Conservation (phyloP, 2,797 vertebrate genomes). For the Crypturellus tataupa region DNA sequence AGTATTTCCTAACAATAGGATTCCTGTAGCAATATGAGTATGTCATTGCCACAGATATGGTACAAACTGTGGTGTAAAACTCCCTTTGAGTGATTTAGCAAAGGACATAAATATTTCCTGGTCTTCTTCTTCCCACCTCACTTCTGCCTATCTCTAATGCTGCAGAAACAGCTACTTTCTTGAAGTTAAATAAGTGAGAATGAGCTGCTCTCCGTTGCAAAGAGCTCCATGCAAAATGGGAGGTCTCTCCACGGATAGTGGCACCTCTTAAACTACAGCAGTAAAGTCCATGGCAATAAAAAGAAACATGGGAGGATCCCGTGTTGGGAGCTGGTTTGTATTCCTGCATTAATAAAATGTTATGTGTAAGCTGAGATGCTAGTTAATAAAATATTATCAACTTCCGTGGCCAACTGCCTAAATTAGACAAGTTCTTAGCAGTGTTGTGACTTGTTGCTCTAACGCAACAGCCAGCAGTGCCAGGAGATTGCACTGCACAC, state of each 20-base stretch:
- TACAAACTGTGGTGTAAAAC: not conserved
- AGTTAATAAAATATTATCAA: not conserved
- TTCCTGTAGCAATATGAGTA: not conserved
- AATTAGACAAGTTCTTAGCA: not conserved
- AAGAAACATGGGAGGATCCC: too few relatives aligned
- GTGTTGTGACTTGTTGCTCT: not conserved
- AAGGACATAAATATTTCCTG: not conserved
- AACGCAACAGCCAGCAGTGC: not conserved
- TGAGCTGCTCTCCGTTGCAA: not conserved
- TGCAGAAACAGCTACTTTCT: not conserved
- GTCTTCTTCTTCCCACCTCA: not conserved
- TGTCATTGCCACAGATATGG: not conserved
- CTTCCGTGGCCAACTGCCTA: not conserved
- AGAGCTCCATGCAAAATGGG: not conserved
- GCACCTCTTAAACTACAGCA: not conserved
- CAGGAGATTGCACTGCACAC: not conserved
- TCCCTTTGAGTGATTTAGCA: not conserved
- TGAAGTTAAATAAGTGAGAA: not conserved
- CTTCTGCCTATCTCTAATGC: not conserved
- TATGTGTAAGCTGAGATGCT: not conserved
- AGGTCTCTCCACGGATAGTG: not conserved
- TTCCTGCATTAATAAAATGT: not conserved
- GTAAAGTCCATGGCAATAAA: not conserved
- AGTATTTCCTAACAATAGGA: not conserved
- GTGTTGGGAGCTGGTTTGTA: not conserved